Evolutionary conservation across 2,797 vertebrate species (phyloP).

Genomic region (Hipposideros larvatus): DNA sequence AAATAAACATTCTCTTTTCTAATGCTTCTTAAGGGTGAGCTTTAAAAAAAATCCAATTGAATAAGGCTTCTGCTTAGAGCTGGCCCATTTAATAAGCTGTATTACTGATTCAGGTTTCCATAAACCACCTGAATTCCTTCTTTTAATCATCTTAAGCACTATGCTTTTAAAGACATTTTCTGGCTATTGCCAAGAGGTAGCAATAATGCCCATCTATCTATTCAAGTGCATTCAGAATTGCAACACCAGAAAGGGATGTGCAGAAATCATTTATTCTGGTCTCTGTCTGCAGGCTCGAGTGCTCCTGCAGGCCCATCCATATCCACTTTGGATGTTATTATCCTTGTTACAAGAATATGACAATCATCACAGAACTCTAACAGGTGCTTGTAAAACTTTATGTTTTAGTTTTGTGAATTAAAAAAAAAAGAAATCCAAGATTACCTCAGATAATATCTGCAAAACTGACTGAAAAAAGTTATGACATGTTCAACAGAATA

Average conservation of each 20-base stretch:
- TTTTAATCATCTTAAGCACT: neutral
- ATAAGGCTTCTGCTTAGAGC: neutral
- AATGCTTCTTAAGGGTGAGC: neutral
- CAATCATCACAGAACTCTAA: neutral
- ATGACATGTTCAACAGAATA: neutral
- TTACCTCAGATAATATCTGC: neutral
- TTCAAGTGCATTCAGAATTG: neutral
- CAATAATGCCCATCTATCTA: rapidly evolving
- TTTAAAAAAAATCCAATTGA: constrained; percentile 59
- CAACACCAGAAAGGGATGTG: neutral
- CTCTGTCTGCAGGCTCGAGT: neutral
- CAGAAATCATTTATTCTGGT: no score
- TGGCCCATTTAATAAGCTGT: neutral
- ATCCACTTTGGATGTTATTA: neutral
- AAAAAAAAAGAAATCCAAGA: neutral
- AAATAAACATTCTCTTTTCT: constrained; percentile 1
- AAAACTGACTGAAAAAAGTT: neutral
- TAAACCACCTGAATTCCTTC: constrained; percentile 48
- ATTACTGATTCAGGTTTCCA: neutral
- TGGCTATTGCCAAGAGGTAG: rapidly evolving
- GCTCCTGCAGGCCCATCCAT: neutral
- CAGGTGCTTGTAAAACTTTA: neutral
- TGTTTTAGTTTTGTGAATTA: neutral
- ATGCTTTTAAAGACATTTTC: rapidly evolving
- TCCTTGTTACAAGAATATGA: neutral